phyloP scores from a whole-genome alignment of 2,797 vertebrate species.

The Borostomias antarcticus region DNA sequence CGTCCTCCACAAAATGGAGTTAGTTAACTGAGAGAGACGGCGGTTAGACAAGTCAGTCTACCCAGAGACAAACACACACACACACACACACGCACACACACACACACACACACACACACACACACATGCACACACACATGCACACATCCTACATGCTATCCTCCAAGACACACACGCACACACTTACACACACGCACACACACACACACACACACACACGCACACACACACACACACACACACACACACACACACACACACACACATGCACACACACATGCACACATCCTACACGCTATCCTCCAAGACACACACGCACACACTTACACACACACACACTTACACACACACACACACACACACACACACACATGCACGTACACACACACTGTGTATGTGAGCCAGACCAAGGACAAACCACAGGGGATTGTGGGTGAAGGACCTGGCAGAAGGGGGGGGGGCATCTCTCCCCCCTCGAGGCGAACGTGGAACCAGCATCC shows the following conservation, averaged over 20 bases:
- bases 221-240: constrained; percentile 15
- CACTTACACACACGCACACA: neutral
- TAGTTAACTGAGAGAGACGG: constrained; percentile 55
- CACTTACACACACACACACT: neutral
- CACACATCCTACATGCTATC: too few relatives aligned
- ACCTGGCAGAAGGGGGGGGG: constrained; percentile 44
- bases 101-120: constrained; percentile 11
- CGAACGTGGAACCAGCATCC: constrained; percentile 37
- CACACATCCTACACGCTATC: too few relatives aligned
- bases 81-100: neutral
- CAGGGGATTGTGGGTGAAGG: constrained; percentile 40
- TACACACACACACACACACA: neutral
- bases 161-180: too few relatives aligned
- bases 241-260: neutral
- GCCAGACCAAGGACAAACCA: constrained; percentile 10
- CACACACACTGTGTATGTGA: neutral
- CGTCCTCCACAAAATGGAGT: constrained; percentile 57
- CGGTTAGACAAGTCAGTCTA: constrained; percentile 9
- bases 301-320: too few relatives aligned
- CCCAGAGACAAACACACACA: constrained; percentile 2
- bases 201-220: neutral
- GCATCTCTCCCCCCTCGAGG: constrained; percentile 30
- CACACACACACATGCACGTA: neutral
- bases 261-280: too few relatives aligned
- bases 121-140: too few relatives aligned